phyloP scores from a whole-genome alignment of 2,113 vertebrate genomes.

The Bettongia penicillata region DNA sequence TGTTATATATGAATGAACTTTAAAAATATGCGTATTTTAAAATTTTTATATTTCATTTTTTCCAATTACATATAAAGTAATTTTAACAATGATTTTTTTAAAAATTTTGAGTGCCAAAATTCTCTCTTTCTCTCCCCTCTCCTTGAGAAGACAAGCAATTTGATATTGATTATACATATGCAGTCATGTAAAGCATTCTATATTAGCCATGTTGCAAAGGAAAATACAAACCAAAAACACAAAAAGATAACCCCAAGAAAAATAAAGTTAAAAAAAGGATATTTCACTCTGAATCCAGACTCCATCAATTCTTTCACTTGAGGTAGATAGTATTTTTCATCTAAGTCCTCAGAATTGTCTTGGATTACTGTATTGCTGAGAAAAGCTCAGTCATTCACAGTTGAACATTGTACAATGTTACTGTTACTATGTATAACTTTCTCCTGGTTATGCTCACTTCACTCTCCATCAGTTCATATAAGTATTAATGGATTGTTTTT shows the following conservation, averaged over 20 bases:
- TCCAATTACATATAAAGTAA: not conserved
- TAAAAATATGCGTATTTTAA: not conserved
- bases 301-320: too few relatives aligned
- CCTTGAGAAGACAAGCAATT: not conserved
- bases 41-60: not conserved
- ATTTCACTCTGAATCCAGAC: not conserved
- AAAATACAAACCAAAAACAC: too few relatives aligned
- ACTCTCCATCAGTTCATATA: not conserved
- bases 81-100: not conserved
- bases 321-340: not conserved
- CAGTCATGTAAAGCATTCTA: not conserved
- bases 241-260: not conserved
- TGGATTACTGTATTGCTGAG: not conserved
- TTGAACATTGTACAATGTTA: not conserved
- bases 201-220: too few relatives aligned
- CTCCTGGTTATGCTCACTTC: not conserved
- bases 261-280: not conserved
- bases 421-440: not conserved
- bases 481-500: not conserved
- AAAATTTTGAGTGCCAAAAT: not conserved
- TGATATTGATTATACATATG: not conserved
- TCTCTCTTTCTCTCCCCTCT: not conserved
- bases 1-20: not conserved
- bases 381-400: not conserved
- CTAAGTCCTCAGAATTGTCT: not conserved